Percentiles rank a stretch among this genome's conserved stretches.
Evolutionary conservation across 2,888 invertebrate genomes (phyloP).

Genomic region (Molorchus minor): DNA sequence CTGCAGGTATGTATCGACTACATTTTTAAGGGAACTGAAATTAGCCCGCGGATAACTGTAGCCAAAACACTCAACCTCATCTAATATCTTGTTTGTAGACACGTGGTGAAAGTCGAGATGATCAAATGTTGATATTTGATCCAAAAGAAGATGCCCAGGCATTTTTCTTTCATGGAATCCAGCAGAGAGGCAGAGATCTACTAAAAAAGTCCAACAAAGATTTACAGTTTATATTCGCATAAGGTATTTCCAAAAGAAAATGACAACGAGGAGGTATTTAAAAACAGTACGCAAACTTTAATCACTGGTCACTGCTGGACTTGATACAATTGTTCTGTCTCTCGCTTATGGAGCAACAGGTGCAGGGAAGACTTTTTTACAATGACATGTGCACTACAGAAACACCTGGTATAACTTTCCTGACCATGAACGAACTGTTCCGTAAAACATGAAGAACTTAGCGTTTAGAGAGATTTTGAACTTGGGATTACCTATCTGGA

Average conservation of each 20-base stretch:
- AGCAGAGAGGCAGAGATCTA: slow-evolving; percentile 78
- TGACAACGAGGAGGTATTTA: slow-evolving; percentile 81
- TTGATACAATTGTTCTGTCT: slow-evolving; percentile 89
- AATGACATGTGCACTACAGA: too few relatives aligned
- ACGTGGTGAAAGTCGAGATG: slow-evolving; percentile 78
- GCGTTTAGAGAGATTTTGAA: slow-evolving; percentile 79
- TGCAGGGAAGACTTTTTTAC: slow-evolving; percentile 94
- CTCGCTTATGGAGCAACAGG: slow-evolving; percentile 97
- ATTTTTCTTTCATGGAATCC: slow-evolving; percentile 85
- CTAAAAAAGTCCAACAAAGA: slow-evolving; percentile 84
- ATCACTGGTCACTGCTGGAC: slow-evolving; percentile 71
- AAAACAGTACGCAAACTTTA: slow-evolving; percentile 80
- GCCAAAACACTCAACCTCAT: slow-evolving; percentile 25
- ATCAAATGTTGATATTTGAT: slow-evolving; percentile 84
- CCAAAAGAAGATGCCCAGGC: slow-evolving; percentile 83
- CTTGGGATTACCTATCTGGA: slow-evolving; percentile 62
- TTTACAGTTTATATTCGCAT: slow-evolving; percentile 86
- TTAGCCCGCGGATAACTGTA: too few relatives aligned
- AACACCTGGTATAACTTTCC: slow-evolving; percentile 86
- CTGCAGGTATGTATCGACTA: slow-evolving; percentile 46
- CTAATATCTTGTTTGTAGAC: slow-evolving; percentile 60
- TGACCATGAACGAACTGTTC: slow-evolving; percentile 90
- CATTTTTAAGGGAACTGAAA: slow-evolving; percentile 15
- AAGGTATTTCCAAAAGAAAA: slow-evolving; percentile 76
- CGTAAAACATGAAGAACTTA: slow-evolving; percentile 74